Evolutionary conservation across 64 coral and sea anemone genomes (phyloP).

Genomic region (Actinia equina): DNA sequence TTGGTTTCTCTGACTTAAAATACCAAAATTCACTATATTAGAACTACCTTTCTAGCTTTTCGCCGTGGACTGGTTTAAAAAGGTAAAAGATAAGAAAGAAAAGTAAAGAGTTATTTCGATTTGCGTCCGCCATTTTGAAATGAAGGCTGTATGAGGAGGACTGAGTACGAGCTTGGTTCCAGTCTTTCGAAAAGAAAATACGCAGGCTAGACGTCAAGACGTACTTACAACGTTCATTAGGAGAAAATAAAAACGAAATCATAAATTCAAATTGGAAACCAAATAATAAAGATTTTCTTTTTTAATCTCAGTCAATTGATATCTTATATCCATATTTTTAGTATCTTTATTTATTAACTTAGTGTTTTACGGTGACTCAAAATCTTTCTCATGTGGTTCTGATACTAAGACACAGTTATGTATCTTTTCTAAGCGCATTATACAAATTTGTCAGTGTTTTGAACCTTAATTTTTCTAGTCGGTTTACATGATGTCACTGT

Average conservation of each 20-base stretch:
- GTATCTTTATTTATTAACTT: too few relatives aligned
- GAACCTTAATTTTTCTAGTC: too few relatives aligned
- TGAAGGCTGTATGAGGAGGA: not conserved
- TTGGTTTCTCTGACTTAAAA: not conserved
- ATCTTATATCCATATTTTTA: too few relatives aligned
- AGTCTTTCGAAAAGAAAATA: not conserved
- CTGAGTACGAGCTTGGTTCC: not conserved
- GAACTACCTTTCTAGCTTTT: not conserved
- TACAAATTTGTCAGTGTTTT: too few relatives aligned
- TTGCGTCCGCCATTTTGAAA: constrained; percentile 14
- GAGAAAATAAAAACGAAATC: not conserved
- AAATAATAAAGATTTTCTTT: not conserved
- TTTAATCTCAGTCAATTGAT: too few relatives aligned
- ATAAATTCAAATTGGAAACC: not conserved
- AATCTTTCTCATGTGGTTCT: too few relatives aligned
- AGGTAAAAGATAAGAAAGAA: constrained; percentile 4
- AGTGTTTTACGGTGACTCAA: too few relatives aligned
- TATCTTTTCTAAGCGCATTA: too few relatives aligned
- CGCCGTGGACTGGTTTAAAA: not conserved
- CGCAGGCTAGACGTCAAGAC: not conserved
- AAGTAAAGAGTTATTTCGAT: not conserved
- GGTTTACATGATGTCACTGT: not conserved
- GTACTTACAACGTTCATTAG: not conserved
- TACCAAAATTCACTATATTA: not conserved
- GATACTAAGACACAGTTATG: too few relatives aligned